Percentiles rank a stretch among this genome's conserved stretches.
These are phyloP conservation scores for Oophaga pumilio DNA, from an alignment of 2,113 vertebrate species.

Conservation along the genomic window DNA sequence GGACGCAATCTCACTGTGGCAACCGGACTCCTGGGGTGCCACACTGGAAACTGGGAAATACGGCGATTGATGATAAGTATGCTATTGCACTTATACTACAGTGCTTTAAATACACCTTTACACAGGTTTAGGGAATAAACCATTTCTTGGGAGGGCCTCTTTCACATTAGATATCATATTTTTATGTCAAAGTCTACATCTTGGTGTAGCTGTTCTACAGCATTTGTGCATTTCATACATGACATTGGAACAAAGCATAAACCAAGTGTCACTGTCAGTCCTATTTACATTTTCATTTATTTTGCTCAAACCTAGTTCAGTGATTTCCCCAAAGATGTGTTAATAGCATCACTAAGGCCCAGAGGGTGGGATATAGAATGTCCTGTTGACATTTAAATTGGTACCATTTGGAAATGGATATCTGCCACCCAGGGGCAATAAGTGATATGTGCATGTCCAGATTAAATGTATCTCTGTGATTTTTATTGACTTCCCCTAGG, in stretches of 20 bases:
- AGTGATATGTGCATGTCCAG: conserved; percentile 45
- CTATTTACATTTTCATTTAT: conserved; percentile 30
- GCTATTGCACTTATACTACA: too few relatives aligned
- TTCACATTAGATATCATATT: too few relatives aligned
- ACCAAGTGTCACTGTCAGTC: conserved; percentile 27
- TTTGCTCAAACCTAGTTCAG: conserved; percentile 25
- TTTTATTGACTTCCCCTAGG: conserved; percentile 47
- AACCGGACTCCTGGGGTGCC: too few relatives aligned
- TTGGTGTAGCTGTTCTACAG: not conserved
- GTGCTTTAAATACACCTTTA: too few relatives aligned
- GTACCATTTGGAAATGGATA: conserved; percentile 39
- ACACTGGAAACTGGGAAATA: too few relatives aligned
- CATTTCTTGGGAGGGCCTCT: too few relatives aligned
- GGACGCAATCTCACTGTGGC: too few relatives aligned
- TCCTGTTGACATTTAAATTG: conserved; percentile 54
- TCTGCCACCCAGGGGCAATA: conserved; percentile 50
- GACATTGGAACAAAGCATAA: not conserved
- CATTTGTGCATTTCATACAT: not conserved
- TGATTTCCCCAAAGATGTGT: conserved; percentile 42
- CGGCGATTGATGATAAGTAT: too few relatives aligned
- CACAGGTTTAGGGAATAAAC: too few relatives aligned
- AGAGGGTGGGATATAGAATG: conserved; percentile 53
- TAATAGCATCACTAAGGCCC: conserved; percentile 39
- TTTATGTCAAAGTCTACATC: not conserved
- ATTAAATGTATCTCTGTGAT: conserved; percentile 52